These are phyloP conservation scores for Gallirallus australis DNA, from an alignment of 2,797 vertebrate genomes.

Conservation along the genomic window DNA sequence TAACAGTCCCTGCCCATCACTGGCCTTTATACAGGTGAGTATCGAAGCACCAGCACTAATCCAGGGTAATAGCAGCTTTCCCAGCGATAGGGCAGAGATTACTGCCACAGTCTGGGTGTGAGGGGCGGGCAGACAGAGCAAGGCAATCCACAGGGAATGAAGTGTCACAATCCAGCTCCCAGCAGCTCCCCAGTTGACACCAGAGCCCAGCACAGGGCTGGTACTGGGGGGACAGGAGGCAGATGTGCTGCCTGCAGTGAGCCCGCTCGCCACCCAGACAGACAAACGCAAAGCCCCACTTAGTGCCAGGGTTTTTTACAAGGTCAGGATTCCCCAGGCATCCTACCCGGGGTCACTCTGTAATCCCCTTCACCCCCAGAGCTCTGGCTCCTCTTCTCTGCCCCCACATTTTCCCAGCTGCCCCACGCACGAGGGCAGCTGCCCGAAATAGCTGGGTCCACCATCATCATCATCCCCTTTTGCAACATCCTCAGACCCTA, in stretches of 20 bases:
- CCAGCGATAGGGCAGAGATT: slow-evolving; percentile 43
- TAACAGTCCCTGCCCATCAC: neutral
- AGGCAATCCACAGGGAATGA: neutral
- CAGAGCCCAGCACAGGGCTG: accelerated
- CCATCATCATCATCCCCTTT: neutral
- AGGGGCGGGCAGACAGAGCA: neutral
- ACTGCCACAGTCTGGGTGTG: neutral
- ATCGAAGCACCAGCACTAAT: slow-evolving; percentile 10
- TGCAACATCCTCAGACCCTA: neutral
- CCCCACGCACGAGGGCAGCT: neutral
- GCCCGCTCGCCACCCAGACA: accelerated
- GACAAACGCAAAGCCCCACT: neutral
- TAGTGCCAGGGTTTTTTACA: neutral
- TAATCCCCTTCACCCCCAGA: accelerated
- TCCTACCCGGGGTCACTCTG: neutral
- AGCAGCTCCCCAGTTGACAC: neutral
- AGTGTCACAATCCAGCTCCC: accelerated
- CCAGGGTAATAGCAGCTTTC: slow-evolving; percentile 41
- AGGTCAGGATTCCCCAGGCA: neutral
- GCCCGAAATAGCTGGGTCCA: accelerated
- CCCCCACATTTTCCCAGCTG: neutral
- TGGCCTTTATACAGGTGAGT: neutral
- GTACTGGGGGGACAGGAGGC: neutral
- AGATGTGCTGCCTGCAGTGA: accelerated
- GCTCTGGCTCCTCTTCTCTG: neutral